A percentile compares a stretch with the other conserved stretches of the same genome.
These are phyloP conservation scores for rat (Rattus norvegicus) DNA, from an alignment of 2,113 vertebrate species.

Conservation along the genomic window DNA sequence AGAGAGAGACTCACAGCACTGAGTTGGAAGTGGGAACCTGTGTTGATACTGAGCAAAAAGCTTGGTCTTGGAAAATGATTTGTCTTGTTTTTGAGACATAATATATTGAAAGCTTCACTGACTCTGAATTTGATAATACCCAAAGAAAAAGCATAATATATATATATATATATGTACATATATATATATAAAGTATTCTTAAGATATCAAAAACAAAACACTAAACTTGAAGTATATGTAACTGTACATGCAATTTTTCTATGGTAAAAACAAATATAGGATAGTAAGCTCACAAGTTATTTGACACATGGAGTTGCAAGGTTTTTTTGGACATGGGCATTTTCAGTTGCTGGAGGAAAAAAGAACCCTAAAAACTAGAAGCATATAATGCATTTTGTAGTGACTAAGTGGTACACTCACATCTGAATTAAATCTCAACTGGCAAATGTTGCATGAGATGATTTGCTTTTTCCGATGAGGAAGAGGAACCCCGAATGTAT, in stretches of 20 bases:
- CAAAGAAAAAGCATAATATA: not conserved
- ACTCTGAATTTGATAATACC: not conserved
- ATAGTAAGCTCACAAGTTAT: slow-evolving; percentile 6
- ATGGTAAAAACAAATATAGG: not conserved
- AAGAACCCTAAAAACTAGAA: slow-evolving; percentile 52
- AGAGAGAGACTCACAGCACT: not conserved
- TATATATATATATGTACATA: not conserved
- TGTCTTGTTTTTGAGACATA: not conserved
- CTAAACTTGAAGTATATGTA: not conserved
- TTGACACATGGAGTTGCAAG: slow-evolving; percentile 41
- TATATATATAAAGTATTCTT: not conserved
- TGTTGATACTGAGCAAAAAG: not conserved
- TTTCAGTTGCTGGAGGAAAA: slow-evolving; percentile 40
- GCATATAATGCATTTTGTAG: slow-evolving; percentile 69
- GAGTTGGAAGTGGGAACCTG: not conserved
- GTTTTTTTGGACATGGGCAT: slow-evolving; percentile 36
- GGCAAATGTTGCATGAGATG: slow-evolving; percentile 96
- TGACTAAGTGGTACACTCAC: slow-evolving; percentile 90
- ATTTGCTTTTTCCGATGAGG: slow-evolving; percentile 94
- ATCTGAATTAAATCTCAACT: slow-evolving; percentile 99
- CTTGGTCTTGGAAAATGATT: not conserved
- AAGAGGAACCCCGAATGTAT: slow-evolving; percentile 94
- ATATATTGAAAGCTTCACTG: not conserved
- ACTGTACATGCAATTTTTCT: not conserved
- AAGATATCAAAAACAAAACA: not conserved